Conservation (phyloP, 1,140 invertebrate species). For the Coelopa frigida region DNA sequence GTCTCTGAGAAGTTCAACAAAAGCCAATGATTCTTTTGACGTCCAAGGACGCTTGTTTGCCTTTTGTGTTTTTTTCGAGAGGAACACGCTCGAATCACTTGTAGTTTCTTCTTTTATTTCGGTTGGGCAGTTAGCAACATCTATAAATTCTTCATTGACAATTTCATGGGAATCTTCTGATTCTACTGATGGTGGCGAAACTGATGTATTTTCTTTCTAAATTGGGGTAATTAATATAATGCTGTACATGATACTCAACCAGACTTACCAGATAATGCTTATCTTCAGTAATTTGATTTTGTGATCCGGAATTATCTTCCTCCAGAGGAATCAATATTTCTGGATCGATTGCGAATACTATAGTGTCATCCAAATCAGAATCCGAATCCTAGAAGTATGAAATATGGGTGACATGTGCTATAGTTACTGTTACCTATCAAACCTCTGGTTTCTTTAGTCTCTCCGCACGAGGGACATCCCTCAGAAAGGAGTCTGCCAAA, state of each 20-base stretch:
- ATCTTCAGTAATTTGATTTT: too few relatives aligned
- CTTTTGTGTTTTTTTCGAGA: neutral
- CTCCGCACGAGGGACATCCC: conserved; percentile 4
- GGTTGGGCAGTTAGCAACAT: too few relatives aligned
- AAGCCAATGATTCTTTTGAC: conserved; percentile 5
- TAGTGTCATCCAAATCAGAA: conserved; percentile 11
- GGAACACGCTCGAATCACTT: too few relatives aligned
- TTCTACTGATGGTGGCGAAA: too few relatives aligned
- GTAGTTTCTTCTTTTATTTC: too few relatives aligned
- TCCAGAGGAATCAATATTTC: conserved; percentile 8
- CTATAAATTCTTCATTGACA: too few relatives aligned
- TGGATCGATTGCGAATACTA: conserved; percentile 12
- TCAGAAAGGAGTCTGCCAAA: conserved; percentile 13
- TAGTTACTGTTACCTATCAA: neutral
- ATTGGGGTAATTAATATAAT: too few relatives aligned
- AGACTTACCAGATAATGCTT: too few relatives aligned
- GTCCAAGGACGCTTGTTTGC: conserved; percentile 1
- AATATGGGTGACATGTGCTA: neutral
- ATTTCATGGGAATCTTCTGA: too few relatives aligned
- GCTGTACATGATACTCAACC: too few relatives aligned
- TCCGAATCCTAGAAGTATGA: conserved; percentile 5
- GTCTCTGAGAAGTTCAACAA: conserved; percentile 4
- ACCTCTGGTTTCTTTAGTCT: conserved; percentile 6
- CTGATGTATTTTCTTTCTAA: too few relatives aligned
- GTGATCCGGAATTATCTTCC: neutral